Evolutionary conservation across 2,113 vertebrate species (phyloP).

Genomic region (Nestor notabilis): DNA sequence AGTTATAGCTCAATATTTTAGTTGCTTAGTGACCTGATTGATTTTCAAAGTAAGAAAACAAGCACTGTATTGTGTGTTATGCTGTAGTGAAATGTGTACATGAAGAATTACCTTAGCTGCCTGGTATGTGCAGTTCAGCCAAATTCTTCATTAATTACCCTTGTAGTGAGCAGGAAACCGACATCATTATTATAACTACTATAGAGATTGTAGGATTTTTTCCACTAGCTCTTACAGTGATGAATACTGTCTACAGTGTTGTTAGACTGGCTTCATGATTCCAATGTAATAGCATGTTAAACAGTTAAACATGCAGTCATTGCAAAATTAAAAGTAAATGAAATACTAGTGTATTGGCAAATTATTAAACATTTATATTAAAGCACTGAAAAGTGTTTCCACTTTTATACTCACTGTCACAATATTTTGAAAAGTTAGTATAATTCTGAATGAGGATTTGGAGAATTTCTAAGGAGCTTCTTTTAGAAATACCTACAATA

Average conservation of each 20-base stretch:
- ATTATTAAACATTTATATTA: neutral
- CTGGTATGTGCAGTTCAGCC: constrained; percentile 41
- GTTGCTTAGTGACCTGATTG: constrained; percentile 30
- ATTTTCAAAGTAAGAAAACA: constrained; percentile 46
- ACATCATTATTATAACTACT: constrained; percentile 45
- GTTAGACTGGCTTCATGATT: neutral
- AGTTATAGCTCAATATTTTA: constrained; percentile 31
- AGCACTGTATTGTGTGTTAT: neutral
- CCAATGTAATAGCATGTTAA: neutral
- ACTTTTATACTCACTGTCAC: neutral
- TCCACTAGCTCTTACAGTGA: neutral
- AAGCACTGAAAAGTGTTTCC: neutral
- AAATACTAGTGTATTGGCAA: neutral
- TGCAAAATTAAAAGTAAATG: neutral
- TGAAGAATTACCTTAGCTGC: constrained; percentile 51
- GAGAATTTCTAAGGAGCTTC: neutral
- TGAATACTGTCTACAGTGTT: neutral
- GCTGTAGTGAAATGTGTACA: constrained; percentile 24
- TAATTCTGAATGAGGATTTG: neutral
- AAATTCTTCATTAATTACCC: constrained; percentile 67
- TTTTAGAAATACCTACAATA: neutral
- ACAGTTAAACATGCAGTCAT: neutral
- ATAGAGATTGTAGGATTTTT: constrained; percentile 11
- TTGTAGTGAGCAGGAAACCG: constrained; percentile 39
- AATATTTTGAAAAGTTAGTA: neutral